These are phyloP conservation scores for Pristiophorus japonicus DNA, from an alignment of 2,113 vertebrate genomes.

Conservation along the genomic window DNA sequence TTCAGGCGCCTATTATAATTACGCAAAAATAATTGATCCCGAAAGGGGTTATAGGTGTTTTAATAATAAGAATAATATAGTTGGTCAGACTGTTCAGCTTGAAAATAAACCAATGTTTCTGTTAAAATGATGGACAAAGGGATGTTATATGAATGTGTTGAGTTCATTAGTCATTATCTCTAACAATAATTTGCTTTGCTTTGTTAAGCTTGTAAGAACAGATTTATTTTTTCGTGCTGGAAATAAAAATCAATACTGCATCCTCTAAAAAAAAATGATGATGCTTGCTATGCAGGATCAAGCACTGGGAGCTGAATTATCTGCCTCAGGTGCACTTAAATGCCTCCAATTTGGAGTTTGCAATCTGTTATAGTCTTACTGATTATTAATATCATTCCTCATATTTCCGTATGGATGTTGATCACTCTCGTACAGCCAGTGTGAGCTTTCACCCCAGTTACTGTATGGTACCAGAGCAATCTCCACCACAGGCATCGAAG, in stretches of 20 bases:
- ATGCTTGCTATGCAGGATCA: background rate
- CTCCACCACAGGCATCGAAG: background rate
- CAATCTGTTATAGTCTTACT: background rate
- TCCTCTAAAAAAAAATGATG: background rate
- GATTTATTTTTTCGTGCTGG: background rate
- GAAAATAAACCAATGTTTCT: background rate
- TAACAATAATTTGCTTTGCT: background rate
- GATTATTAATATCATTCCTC: background rate
- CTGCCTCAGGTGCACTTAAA: background rate
- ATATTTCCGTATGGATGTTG: background rate
- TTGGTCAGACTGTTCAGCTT: background rate
- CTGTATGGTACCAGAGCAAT: background rate
- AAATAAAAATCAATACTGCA: background rate
- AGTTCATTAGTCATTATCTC: background rate
- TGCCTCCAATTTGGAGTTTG: background rate
- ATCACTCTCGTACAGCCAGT: background rate
- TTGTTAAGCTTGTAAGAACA: background rate
- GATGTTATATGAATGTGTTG: background rate
- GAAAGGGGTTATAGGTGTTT: background rate
- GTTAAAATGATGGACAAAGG: background rate
- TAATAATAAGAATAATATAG: background rate
- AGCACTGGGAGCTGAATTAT: background rate
- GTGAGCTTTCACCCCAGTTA: background rate
- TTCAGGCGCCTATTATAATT: background rate
- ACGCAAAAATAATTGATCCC: background rate